phyloP scores from a whole-genome alignment of 2,888 invertebrate genomes.

The Catocala fraxini region DNA sequence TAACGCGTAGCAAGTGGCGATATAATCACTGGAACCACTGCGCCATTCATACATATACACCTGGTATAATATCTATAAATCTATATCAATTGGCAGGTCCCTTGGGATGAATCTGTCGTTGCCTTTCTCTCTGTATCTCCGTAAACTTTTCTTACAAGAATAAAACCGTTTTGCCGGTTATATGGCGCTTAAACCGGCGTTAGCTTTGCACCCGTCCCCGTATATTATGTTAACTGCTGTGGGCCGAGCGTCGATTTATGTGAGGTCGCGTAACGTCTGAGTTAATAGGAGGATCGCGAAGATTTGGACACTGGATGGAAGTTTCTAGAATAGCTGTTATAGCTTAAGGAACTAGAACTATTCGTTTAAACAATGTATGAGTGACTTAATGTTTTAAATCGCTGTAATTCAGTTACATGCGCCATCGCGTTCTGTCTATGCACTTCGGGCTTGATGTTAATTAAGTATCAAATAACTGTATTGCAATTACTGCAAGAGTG shows the following conservation, averaged over 20 bases:
- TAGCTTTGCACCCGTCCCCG: conserved; percentile 51
- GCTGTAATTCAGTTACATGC: too few species aligned
- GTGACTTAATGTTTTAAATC: too few species aligned
- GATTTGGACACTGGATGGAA: conserved; percentile 20
- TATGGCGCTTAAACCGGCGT: conserved; percentile 57
- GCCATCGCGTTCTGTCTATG: too few species aligned
- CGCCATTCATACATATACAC: too few species aligned
- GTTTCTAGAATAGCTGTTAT: neutral
- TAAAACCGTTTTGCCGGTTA: conserved; percentile 50
- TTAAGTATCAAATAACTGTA: too few species aligned
- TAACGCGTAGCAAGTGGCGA: too few species aligned
- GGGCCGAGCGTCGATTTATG: conserved; percentile 41
- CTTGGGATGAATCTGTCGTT: neutral
- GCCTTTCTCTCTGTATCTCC: conserved; percentile 4
- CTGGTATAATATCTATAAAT: too few species aligned
- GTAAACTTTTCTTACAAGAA: conserved; percentile 44
- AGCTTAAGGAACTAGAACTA: neutral
- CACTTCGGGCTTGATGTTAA: too few species aligned
- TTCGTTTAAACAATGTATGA: too few species aligned
- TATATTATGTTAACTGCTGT: conserved; percentile 59
- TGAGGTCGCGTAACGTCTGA: conserved; percentile 30
- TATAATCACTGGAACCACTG: too few species aligned
- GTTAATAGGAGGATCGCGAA: conserved; percentile 18
- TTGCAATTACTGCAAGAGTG: too few species aligned
- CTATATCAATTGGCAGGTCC: too few species aligned